Percentiles rank a stretch among this genome's conserved stretches.
Conservation (phyloP, 1,140 invertebrate genomes). For the Diabrotica virgifera region DNA sequence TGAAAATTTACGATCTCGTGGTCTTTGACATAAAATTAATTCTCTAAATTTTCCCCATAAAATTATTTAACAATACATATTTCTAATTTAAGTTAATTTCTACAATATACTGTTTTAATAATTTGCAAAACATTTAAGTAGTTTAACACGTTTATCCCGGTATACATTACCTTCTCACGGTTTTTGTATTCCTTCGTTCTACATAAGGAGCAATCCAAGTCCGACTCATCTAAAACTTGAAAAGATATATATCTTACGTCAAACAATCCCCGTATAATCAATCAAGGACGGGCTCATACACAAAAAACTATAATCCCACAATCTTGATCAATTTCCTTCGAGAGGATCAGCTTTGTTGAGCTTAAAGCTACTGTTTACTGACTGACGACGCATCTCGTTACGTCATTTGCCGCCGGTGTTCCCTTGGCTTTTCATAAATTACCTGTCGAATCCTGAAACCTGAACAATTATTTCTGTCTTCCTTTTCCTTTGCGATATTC, state of each 20-base stretch:
- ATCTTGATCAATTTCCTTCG: constrained; percentile 10
- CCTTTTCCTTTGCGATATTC: neutral
- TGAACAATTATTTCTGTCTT: constrained; percentile 10
- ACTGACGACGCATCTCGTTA: neutral
- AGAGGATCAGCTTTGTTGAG: neutral
- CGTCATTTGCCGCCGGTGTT: neutral
- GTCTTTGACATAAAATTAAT: too few relatives aligned
- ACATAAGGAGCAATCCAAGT: too few relatives aligned
- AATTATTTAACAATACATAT: too few relatives aligned
- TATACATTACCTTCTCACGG: too few relatives aligned
- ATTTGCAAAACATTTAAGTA: too few relatives aligned
- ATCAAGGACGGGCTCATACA: neutral
- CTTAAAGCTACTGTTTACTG: neutral
- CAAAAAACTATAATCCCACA: neutral
- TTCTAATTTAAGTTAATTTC: too few relatives aligned
- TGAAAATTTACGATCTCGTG: too few relatives aligned
- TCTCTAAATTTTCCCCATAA: too few relatives aligned
- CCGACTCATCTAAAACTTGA: too few relatives aligned
- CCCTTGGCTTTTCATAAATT: constrained; percentile 11
- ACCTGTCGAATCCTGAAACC: constrained; percentile 11
- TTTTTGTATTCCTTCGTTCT: too few relatives aligned
- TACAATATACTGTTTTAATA: too few relatives aligned
- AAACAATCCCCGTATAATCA: neutral
- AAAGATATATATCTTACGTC: neutral
- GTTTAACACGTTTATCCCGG: too few relatives aligned